Conservation (phyloP, 30 jellyfish, hydroid and myxozoan species). For the Hydractinia echinata region DNA sequence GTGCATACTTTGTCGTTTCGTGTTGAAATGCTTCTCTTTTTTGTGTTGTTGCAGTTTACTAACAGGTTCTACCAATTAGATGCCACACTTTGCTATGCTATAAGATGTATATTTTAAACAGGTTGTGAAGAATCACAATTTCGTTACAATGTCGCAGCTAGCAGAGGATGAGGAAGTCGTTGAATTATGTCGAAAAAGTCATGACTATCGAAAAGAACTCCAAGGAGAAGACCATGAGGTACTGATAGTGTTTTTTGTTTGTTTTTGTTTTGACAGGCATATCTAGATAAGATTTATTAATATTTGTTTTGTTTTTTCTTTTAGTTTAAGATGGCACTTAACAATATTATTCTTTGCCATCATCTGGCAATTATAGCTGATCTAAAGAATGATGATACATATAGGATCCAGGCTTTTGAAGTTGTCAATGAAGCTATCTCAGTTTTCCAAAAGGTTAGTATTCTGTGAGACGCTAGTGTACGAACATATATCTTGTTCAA, state of each 20-base stretch:
- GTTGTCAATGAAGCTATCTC: conserved; percentile 64
- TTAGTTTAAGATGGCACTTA: conserved; percentile 74
- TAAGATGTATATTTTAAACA: conserved; percentile 1
- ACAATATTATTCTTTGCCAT: conserved; percentile 59
- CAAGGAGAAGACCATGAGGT: conserved; percentile 82
- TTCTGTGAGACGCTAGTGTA: no score
- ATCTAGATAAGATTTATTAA: no score
- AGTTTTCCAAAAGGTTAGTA: conserved; percentile 57
- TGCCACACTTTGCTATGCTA: no score
- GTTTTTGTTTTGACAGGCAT: no score
- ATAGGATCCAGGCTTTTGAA: conserved; percentile 56
- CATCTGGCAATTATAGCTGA: conserved; percentile 85
- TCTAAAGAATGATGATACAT: conserved; percentile 41
- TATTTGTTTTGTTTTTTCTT: neutral
- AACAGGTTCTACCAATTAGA: no score
- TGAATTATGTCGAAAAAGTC: conserved; percentile 54
- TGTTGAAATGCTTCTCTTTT: no score
- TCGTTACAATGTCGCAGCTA: conserved; percentile 66
- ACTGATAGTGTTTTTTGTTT: neutral
- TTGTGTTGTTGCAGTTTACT: no score
- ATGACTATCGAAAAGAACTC: conserved; percentile 47
- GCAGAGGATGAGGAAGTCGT: conserved; percentile 85
- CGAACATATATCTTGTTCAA: no score
- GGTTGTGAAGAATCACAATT: conserved; percentile 86
- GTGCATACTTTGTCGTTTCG: no score